Evolutionary conservation across 2,888 invertebrate species (phyloP).

Genomic region (Halictus ligatus): DNA sequence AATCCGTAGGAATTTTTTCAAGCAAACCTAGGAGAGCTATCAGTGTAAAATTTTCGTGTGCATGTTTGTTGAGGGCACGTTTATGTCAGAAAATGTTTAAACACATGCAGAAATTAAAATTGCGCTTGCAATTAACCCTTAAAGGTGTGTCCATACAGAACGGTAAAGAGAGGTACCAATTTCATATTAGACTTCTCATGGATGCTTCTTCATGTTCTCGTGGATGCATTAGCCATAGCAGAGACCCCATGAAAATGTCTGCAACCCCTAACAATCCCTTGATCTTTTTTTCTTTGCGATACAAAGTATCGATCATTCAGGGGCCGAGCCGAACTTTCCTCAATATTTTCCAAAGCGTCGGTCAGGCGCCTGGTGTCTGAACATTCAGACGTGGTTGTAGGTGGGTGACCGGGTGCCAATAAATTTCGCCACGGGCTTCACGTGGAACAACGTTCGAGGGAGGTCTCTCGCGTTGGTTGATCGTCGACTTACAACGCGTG

Average conservation of each 20-base stretch:
- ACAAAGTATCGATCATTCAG: too few species aligned
- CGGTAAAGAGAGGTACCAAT: too few species aligned
- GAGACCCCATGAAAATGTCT: too few species aligned
- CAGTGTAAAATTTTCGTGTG: too few species aligned
- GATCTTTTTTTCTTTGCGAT: too few species aligned
- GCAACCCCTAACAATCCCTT: too few species aligned
- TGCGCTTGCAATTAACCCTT: background rate
- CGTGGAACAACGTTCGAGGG: constrained; percentile 66
- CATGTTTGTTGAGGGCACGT: too few species aligned
- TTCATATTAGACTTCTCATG: too few species aligned
- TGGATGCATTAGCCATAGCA: too few species aligned
- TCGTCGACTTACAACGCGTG: constrained; percentile 79
- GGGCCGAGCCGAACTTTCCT: background rate
- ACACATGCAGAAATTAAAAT: background rate
- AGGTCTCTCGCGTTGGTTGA: constrained; percentile 50
- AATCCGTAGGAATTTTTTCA: background rate
- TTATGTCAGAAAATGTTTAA: background rate
- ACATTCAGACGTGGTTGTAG: background rate
- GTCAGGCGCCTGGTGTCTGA: background rate
- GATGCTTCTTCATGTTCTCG: too few species aligned
- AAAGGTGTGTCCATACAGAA: background rate
- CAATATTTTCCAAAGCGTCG: background rate
- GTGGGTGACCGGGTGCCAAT: constrained; percentile 50
- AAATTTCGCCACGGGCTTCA: constrained; percentile 64
- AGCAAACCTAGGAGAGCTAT: background rate